Evolutionary conservation across 2,113 vertebrate genomes (phyloP), one percentile per base, ranked within the genome.

Genomic region (Peromyscus leucopus): DNA sequence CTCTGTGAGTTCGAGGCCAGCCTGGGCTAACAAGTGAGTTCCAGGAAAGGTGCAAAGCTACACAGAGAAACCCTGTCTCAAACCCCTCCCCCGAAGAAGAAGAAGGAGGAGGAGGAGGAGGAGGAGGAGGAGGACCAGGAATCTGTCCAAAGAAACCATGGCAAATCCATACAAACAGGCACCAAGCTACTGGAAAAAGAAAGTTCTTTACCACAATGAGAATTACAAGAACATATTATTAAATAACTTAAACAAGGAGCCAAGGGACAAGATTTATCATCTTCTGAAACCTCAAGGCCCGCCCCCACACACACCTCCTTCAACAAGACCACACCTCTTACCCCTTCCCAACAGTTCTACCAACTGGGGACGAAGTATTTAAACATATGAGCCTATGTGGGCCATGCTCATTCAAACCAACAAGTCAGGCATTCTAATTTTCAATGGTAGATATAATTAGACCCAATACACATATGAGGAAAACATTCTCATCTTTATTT

Each of bases 401-500:
- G 36, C 57, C 24, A 39, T 39, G 26, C 12, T 61, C 80, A 61
- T 83, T 83, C 55, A 59, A 61, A 78, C 57, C 57, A 83, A n/a
- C 36, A 83, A 3, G 22, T 51, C 59, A 89, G 46, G 39, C 10
- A 28, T 55, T 65, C 21, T 72, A 17, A 78, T 55, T 90, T 90
- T 90, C 76, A 96, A n/a, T 15, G 10, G 19, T 75, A 90, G 71
- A 67, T 57, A 65, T 36, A 51, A 71, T 67, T 22, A 71, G 61
- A 57, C 75, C 67, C n/a, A 17, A 51, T 72, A 17, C 8, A 19
- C 21, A 11, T 83, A 13, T 21, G 1, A 89, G 11, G 31, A 24
- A 89, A 95, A 86, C 57, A 83, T 9, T 69, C 51, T 85, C 78
- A 89, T 61, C 16, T 24, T n/a, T 39, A 89, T 69, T 79, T 88